phyloP scores from a whole-genome alignment of 2,797 vertebrate genomes.

The Pseudotriccus pelzelni region DNA sequence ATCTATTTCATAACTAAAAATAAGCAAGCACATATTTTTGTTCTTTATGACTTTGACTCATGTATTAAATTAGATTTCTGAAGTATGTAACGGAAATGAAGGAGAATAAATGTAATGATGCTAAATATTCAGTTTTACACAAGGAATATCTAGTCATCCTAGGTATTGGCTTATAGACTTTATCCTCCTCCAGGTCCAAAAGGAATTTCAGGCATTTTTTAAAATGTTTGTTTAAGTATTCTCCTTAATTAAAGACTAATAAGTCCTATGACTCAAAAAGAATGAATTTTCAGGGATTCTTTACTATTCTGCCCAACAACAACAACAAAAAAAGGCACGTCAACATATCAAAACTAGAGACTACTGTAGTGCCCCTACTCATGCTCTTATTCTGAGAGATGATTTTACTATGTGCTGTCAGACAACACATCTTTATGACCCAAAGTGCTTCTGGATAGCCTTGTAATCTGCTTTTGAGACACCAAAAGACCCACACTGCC shows the following conservation, averaged over 20 bases:
- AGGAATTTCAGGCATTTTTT: neutral
- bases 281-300: neutral
- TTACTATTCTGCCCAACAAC: neutral
- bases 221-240: neutral
- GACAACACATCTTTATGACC: neutral
- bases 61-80: neutral
- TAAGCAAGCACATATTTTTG: neutral
- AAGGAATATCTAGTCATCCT: neutral
- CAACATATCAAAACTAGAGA: neutral
- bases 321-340: too few species aligned
- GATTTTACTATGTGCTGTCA: neutral
- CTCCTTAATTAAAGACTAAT: neutral
- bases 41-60: neutral
- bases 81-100: neutral
- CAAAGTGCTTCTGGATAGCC: neutral
- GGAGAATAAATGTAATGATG: neutral
- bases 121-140: neutral
- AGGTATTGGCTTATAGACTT: neutral
- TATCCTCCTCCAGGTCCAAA: neutral
- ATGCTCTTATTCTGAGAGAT: neutral
- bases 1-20: neutral
- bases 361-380: neutral
- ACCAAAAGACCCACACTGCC: neutral
- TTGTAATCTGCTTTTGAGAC: neutral
- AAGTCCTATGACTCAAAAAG: neutral